Base-by-base conservation (phyloP, 2,797 vertebrate species). In the Cetoscarus ocellatus region DNA sequence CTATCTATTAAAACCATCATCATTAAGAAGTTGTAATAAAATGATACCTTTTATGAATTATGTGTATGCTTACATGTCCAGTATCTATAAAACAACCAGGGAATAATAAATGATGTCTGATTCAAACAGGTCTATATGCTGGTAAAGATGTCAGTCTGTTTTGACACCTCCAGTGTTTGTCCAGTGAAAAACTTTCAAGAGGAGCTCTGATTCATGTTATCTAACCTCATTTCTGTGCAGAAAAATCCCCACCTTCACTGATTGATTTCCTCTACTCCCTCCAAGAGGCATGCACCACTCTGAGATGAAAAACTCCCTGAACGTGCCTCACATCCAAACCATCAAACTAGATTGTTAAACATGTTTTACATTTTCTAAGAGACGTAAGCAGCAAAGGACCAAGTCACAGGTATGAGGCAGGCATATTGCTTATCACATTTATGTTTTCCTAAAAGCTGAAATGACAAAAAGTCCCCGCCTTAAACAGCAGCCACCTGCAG, bases 401-500 rank as follows among this genome's bases (percentile, higher is more conserved):
- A 34, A 8, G 5, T 7, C 19, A 5, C 27, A 9, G 15, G 19
- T 13, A n/a, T 11, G 15, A 14, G 38, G 13, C 17, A 34, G 8
- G 39, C 73, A 35, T 35, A 49, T 36, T 2, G 4, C 56, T 52
- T 0, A 17, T 14, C 69, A 53, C 55, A 12, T 9, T 39, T 14
- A 8, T 5, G 7, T 43, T 35, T 63, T 45, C 13, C 9, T 35
- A 9, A 45, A 57, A 69, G 50, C 9, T 18, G 49, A 56, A 54
- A 64, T 7, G 1, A 69, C 42, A 34, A 45, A 27, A 40, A 19
- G 58, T 50, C 27, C 1, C 56, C 60, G 10, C 19, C 10, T 63
- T 13, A 34, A 18, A 60, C 61, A 40, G 44, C 42, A 56, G 57
- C 63, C 77, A 75, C 81, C 88, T 79, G 83, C 77, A 83, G 69